phyloP scores from a whole-genome alignment of 1,140 invertebrate species.

The Conus betulinus region DNA sequence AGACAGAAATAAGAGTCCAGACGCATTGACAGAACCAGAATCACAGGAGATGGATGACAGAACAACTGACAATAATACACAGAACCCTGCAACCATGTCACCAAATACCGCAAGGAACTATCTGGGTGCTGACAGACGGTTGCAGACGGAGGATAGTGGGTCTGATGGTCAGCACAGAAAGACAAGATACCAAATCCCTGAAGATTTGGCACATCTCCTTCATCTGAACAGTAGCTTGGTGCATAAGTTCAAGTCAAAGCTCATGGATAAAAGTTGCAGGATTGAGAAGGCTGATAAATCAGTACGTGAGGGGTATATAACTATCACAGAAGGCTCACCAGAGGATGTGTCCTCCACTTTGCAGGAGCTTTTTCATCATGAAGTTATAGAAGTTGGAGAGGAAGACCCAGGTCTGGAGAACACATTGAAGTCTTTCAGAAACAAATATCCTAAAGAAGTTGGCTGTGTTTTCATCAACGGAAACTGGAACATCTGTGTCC shows the following conservation, averaged over 20 bases:
- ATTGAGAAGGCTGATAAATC: background rate
- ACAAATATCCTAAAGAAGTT: background rate
- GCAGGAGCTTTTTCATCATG: too few relatives aligned
- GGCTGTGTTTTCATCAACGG: background rate
- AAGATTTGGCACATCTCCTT: background rate
- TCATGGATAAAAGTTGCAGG: background rate
- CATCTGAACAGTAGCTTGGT: background rate
- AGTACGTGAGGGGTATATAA: background rate
- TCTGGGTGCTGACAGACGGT: too few relatives aligned
- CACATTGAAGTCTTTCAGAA: background rate
- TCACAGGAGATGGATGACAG: too few relatives aligned
- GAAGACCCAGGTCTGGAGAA: background rate
- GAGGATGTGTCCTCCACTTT: background rate
- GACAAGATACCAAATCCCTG: background rate
- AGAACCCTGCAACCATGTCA: too few relatives aligned
- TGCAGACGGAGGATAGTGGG: too few relatives aligned
- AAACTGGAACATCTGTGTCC: too few relatives aligned
- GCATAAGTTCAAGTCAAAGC: background rate
- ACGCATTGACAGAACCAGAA: too few relatives aligned
- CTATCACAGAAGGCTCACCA: background rate
- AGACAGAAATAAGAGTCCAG: too few relatives aligned
- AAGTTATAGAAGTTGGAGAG: too few relatives aligned
- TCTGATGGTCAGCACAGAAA: too few relatives aligned
- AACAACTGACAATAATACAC: too few relatives aligned
- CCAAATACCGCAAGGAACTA: too few relatives aligned